These are phyloP conservation scores for Microctenopoma lineatum DNA, from an alignment of 2,797 vertebrate genomes.

Conservation along the genomic window DNA sequence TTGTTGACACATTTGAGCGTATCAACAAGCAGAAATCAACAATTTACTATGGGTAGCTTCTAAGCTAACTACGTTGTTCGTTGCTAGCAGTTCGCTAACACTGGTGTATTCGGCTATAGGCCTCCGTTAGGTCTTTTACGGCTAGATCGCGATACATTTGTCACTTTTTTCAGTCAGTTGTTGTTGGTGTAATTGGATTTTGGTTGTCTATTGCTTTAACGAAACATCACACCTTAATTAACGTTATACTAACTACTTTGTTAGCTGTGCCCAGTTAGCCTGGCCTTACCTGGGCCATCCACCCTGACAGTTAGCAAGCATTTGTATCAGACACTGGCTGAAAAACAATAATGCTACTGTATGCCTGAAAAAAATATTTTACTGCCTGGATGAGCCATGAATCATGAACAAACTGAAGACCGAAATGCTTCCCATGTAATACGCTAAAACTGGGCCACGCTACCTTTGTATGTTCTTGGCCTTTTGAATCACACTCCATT, in stretches of 20 bases:
- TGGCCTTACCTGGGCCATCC: conserved; percentile 33
- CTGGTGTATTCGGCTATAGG: conserved; percentile 62
- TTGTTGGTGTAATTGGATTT: neutral
- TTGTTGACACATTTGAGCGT: conserved; percentile 31
- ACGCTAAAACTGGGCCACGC: conserved; percentile 1
- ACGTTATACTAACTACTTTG: conserved; percentile 7
- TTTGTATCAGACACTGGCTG: conserved; percentile 7
- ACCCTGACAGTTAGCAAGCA: conserved; percentile 31
- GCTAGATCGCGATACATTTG: conserved; percentile 1
- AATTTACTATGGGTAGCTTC: conserved; percentile 60
- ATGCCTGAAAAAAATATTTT: neutral
- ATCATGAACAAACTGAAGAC: neutral
- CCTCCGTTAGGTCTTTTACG: conserved; percentile 41
- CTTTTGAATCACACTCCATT: neutral
- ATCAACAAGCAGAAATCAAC: conserved; percentile 33
- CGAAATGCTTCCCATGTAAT: neutral
- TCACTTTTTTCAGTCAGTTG: neutral
- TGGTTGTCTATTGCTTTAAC: accelerated
- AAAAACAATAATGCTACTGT: neutral
- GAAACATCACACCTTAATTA: neutral
- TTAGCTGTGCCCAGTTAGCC: conserved; percentile 47
- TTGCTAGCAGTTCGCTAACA: conserved; percentile 59
- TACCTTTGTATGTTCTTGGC: neutral
- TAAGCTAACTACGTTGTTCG: conserved; percentile 49
- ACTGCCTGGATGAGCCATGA: neutral